Evolutionary conservation across 2,888 invertebrate genomes (phyloP).

Genomic region (Tanypteryx hageni): DNA sequence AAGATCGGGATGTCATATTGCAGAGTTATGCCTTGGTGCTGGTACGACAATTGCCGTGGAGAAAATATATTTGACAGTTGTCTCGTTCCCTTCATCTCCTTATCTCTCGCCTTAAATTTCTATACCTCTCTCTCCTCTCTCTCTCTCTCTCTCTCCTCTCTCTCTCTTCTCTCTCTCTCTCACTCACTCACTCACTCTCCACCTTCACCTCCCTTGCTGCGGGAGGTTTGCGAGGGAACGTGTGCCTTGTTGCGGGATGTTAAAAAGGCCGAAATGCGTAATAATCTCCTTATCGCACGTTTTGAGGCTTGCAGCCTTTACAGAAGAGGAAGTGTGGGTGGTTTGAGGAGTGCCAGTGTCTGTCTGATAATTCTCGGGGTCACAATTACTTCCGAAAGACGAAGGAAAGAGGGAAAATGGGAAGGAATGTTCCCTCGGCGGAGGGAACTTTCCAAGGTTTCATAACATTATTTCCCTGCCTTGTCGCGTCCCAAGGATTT

Average conservation of each 20-base stretch:
- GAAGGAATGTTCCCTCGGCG: background rate
- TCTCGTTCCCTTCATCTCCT: background rate
- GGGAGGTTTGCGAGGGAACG: background rate
- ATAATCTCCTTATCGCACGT: constrained; percentile 54
- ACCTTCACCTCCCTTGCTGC: background rate
- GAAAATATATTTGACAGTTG: background rate
- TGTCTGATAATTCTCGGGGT: background rate
- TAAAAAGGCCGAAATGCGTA: constrained; percentile 42
- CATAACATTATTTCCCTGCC: background rate
- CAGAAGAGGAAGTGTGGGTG: background rate
- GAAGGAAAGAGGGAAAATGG: background rate
- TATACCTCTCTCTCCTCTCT: background rate
- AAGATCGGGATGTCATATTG: background rate
- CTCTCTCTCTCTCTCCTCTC: background rate
- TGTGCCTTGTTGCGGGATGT: no score
- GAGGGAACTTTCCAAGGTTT: background rate
- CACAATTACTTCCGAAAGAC: background rate
- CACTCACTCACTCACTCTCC: background rate
- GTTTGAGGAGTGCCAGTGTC: background rate
- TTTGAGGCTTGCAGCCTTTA: background rate
- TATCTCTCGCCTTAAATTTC: background rate
- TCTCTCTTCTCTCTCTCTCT: background rate
- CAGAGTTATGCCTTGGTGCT: background rate
- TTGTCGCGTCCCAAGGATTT: no score
- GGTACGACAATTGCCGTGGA: background rate